Evolutionary conservation across 2,888 invertebrate species (phyloP).

Genomic region (Heterodera filipjevi): DNA sequence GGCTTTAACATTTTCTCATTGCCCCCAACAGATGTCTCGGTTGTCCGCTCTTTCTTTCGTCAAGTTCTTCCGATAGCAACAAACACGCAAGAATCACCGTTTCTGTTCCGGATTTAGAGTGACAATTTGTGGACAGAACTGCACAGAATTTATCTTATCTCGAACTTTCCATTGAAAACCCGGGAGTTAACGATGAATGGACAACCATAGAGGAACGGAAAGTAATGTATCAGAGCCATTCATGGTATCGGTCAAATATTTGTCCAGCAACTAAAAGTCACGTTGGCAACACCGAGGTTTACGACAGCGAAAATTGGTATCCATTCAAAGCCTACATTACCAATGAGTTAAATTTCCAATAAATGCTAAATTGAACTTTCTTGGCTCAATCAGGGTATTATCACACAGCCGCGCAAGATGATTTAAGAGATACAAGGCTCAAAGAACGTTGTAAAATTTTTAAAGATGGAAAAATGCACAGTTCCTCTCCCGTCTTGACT

Average conservation of each 20-base stretch:
- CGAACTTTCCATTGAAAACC: slow-evolving; percentile 16
- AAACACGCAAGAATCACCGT: slow-evolving; percentile 27
- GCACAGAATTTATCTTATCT: slow-evolving; percentile 17
- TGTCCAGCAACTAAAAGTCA: slow-evolving; percentile 14
- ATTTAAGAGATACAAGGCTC: not conserved
- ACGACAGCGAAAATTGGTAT: no score
- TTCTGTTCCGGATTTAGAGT: slow-evolving; percentile 16
- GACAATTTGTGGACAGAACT: slow-evolving; percentile 32
- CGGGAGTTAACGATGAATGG: not conserved
- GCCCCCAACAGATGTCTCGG: slow-evolving; percentile 33
- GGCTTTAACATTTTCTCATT: slow-evolving; percentile 22
- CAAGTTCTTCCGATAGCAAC: slow-evolving; percentile 29
- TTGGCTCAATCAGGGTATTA: slow-evolving; percentile 32
- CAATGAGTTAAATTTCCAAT: slow-evolving; percentile 24
- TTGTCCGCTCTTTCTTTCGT: slow-evolving; percentile 1
- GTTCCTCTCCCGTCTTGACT: no score
- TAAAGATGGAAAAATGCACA: no score
- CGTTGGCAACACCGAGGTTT: no score
- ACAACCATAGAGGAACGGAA: not conserved
- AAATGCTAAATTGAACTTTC: slow-evolving; percentile 21
- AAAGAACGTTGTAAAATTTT: no score
- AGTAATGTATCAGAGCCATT: not conserved
- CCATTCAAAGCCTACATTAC: slow-evolving; percentile 28
- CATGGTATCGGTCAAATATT: slow-evolving; percentile 28
- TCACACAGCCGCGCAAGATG: not conserved